Base-by-base conservation (phyloP, 23 tunicate species). In the Diplosoma virens region DNA sequence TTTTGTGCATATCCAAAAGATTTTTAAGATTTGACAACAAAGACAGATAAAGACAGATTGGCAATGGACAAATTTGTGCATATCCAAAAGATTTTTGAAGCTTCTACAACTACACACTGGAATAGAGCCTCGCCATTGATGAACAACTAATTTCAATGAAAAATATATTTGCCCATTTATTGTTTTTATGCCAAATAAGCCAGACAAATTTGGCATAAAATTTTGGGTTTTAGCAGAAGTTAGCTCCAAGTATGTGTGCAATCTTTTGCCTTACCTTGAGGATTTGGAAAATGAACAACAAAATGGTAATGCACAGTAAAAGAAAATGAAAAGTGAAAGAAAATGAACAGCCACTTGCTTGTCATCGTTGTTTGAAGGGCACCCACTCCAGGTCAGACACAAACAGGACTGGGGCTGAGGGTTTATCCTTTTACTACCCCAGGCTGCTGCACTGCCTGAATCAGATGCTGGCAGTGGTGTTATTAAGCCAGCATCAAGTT, bases 151-250 rank as follows among this genome's bases (percentile, higher is more conserved):
- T 69, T 36, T 56, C 76, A 37, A 69, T 69, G 76, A 69, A 69
- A 37, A 69, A 69, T 31, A 36, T 56, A 69, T n/a, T n/a, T 69
- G 76, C 37, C 76, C 58, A n/a, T 65, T 65, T 9, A 65, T 65
- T 20, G 65, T 65, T 26, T 65, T 65, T 22, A 65, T 65, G 71
- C 71, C 35, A 65, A 65, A 65, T 9, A 65, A 65, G n/a, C n/a
- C n/a, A n/a, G n/a, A n/a, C n/a, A n/a, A n/a, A n/a, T n/a, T n/a
- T n/a, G n/a, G n/a, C n/a, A 65, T 65, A 22, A 65, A 65, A 30
- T 24, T 65, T 28, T 65, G 71, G 37, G 71, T 65, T 7, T 30
- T 65, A 65, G 71, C 35, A 7, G 71, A 65, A 22, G 9, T 65
- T 28, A 25, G 36, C 9, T 65, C 75, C 55, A 68, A 68, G 32